Evolutionary conservation across 2,113 vertebrate genomes (phyloP), one percentile per base, ranked within the genome.

Genomic region (Fregetta grallaria): DNA sequence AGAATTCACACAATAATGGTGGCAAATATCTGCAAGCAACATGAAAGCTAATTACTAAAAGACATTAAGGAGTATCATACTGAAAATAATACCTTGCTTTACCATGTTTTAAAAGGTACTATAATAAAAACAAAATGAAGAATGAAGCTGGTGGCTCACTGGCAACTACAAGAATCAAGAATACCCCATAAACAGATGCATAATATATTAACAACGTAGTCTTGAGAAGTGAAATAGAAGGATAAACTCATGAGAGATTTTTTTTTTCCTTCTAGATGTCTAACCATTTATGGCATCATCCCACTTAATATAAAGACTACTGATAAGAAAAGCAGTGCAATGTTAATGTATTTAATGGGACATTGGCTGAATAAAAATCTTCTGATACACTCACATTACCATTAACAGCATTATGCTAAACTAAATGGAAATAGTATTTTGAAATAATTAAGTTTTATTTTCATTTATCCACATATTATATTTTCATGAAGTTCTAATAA

Each of bases 1-100:
- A 38, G 99, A 99, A 97, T 99, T 99, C 80, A 99, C 99, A 66
- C 99, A 99, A 93, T 99, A 99, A 95, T 99, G 99, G 94, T 99
- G 99, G 94, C 99, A 99, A 71, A 99, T 98, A 81, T 99, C 99
- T 99, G 98, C 82, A 90, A 96, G 55, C 36, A 93, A 91, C 25
- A 17, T 0, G 26, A 38, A 85, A 58, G 34, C 10, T 56, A 10
- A 23, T 90, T 34, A 66, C 53, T 50, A 26, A 7, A 79, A 78
- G 26, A 15, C 30, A 30, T 44, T 58, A 36, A 22, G 42, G 38
- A 42, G 15, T 4, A 2, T 10, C 56, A 32, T 2, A 11, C 62
- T 6, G 81, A 59, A 67, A 53, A 68, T 9, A 66, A 27, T 42
- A 10, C 3, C 1, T 19, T 42, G 5, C 1, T 77, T 63, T 36